phyloP scores from a whole-genome alignment of 2,113 vertebrate species.

The Zosterops hypoxanthus region DNA sequence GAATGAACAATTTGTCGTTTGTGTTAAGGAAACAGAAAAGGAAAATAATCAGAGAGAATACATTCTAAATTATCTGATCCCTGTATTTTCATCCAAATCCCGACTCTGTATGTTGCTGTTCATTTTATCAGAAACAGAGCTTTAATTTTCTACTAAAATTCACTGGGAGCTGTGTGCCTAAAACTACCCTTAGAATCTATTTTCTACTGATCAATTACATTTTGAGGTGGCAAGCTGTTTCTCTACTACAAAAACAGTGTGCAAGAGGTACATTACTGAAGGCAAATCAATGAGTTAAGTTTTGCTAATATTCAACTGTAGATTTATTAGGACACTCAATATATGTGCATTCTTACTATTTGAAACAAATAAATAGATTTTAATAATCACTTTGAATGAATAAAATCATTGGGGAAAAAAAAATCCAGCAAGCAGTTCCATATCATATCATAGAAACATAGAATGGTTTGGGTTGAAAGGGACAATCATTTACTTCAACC shows the following conservation, averaged over 20 bases:
- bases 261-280: not conserved
- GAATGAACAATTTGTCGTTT: not conserved
- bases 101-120: not conserved
- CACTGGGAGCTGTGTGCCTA: not conserved
- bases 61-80: not conserved
- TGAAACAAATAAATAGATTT: not conserved
- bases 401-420: not conserved
- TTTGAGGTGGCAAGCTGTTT: not conserved
- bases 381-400: not conserved
- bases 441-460: not conserved
- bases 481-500: not conserved
- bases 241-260: not conserved
- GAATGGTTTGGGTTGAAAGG: not conserved
- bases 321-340: not conserved
- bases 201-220: not conserved
- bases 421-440: not conserved
- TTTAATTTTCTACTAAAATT: not conserved
- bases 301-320: not conserved
- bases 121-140: not conserved
- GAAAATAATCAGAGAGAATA: not conserved
- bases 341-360: not conserved
- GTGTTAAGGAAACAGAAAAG: not conserved
- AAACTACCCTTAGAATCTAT: not conserved
- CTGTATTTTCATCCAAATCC: not conserved
- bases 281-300: not conserved